Base-by-base conservation (phyloP, 1,140 invertebrate genomes). In the Dufourea novaeangliae region DNA sequence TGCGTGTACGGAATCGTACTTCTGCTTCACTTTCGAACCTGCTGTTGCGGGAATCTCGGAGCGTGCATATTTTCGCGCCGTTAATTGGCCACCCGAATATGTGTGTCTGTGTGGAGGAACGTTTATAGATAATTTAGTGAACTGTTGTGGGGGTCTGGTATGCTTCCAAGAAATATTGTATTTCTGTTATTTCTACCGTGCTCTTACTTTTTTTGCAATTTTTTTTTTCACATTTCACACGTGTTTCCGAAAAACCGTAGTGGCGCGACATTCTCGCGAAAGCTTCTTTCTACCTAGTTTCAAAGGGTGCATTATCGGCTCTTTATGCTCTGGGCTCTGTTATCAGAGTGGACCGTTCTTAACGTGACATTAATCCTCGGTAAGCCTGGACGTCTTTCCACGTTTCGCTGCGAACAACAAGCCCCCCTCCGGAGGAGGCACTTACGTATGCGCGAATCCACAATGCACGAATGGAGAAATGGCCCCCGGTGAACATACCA, bases 371-470 rank as follows among this genome's bases (percentile, higher is more conserved):
- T 90, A 87, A 90, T 89, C 87, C 86, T 61, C 32, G 46, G 69
- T 86, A 87, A 89, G 88, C 82, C 64, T n/a, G 87, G 84, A 86
- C 88, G 85, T 86, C 83, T 80, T 76, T 81, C 54, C 71, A 57
- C 59, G 87, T 85, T 85, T 76, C 64, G 59, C 56, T 69, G 56
- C 22, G 62, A 7, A 50, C 46, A 50, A 50, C 46, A n/a, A 22
- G 25, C 17, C 39, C n/a, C n/a, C n/a, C n/a, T n/a, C n/a, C n/a
- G n/a, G n/a, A n/a, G n/a, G n/a, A 46, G 68, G 84, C 81, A 89
- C 88, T 85, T 90, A 90, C 77, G 83, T 90, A 90, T 90, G 88
- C 88, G 72, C 83, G 80, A 75, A 74, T 83, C 81, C 77, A 88
- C 81, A 39, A 80, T 83, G 63, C 61, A 73, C 80, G 76, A 68